Evolutionary conservation across 2,113 vertebrate genomes (phyloP), one percentile per base, ranked within the genome.

Genomic region (Suncus etruscus): DNA sequence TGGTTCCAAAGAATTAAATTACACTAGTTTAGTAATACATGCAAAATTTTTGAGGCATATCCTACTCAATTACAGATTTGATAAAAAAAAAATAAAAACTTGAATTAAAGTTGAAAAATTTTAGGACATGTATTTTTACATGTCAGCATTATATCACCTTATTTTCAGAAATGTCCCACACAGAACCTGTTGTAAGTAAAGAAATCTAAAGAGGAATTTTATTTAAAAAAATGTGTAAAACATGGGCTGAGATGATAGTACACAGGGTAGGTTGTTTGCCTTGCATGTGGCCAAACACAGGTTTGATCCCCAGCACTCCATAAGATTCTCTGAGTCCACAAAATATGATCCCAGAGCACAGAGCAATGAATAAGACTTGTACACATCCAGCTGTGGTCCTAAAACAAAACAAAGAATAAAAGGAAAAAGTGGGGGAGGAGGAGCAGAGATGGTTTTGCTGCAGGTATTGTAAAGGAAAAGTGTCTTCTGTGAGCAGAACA

Each of bases 21-120:
- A 10, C 39, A 29, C 22, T 68, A 69, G 1, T 63, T 1, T 66
- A 6, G 27, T 76, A 74, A 74, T 18, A 73, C 15, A 4, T 22
- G 68, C 79, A 18, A 69, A 94, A 85, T 18, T 1, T 45, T 31
- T 65, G 45, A 48, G 15, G 45, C 2, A 70, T 12, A 58, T 7
- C 74, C 20, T 72, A 82, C 90, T 58, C 16, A 84, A 89, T 54
- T 70, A 3, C 12, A 87, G 14, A 75, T 0, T 27, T 95, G 51
- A 84, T 91, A 32, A 82, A 90, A 3, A 94, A 27, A 3, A 87
- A 89, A 63, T n/a, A 58, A 54, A 72, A 85, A 61, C 39, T 73
- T 58, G 66, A 81, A 61, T 81, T 29, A 82, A 63, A 82, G 14
- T 51, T 70, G 48, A 86, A 90, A 87, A 93, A 65, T 18, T 16